Evolutionary conservation across 2,888 invertebrate genomes (phyloP).

Genomic region (Temnothorax unifasciatus): DNA sequence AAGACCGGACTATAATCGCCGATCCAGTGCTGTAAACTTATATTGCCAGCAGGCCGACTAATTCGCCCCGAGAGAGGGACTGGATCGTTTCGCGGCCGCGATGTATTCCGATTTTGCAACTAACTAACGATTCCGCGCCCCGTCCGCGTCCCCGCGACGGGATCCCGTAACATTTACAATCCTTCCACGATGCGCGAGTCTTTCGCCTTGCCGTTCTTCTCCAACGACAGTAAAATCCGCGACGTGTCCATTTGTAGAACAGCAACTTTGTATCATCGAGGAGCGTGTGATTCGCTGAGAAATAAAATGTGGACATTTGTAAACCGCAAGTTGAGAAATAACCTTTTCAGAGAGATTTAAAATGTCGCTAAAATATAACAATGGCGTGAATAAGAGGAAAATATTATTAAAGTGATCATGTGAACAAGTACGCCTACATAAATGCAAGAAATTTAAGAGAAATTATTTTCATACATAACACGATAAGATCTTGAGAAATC

Average conservation of each 20-base stretch:
- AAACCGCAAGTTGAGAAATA: slow-evolving; percentile 24
- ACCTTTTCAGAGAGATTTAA: neutral
- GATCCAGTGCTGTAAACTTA: slow-evolving; percentile 63
- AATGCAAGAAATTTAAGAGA: neutral
- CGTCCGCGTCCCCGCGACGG: slow-evolving; percentile 1
- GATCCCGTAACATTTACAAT: slow-evolving; percentile 46
- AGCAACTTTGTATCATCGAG: slow-evolving; percentile 35
- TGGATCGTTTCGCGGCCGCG: slow-evolving; percentile 51
- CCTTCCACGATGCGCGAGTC: slow-evolving; percentile 42
- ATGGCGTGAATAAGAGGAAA: neutral
- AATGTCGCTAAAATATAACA: neutral
- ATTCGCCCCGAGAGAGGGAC: slow-evolving; percentile 57
- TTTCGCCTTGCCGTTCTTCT: slow-evolving; percentile 33
- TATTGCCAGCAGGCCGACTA: slow-evolving; percentile 62
- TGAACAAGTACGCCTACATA: neutral
- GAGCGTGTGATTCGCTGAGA: slow-evolving; percentile 31
- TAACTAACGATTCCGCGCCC: slow-evolving; percentile 55
- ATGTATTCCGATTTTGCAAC: slow-evolving; percentile 51
- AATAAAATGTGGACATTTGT: slow-evolving; percentile 27
- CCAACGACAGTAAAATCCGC: slow-evolving; percentile 26
- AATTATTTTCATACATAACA: neutral
- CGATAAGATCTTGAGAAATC: neutral
- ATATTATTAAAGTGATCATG: neutral
- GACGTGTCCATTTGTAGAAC: neutral
- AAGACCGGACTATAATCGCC: slow-evolving; percentile 59